phyloP scores from a whole-genome alignment of 2,113 vertebrate species.

The Chaetura pelagica region DNA sequence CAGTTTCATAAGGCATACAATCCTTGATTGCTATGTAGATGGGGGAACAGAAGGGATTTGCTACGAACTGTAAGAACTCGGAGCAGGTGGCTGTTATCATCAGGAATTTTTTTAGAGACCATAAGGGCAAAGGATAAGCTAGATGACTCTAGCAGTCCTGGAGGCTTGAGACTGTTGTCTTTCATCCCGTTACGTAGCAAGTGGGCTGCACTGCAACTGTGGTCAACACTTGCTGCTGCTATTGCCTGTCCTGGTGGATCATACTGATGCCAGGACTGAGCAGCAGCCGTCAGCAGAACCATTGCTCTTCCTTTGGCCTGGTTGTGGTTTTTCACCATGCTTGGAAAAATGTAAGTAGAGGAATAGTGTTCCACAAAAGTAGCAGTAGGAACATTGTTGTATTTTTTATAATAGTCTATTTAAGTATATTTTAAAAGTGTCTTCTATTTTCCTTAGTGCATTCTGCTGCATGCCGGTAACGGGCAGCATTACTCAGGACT shows the following conservation, averaged over 20 bases:
- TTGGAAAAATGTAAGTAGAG: not conserved
- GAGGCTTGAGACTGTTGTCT: not conserved
- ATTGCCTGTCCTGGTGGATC: not conserved
- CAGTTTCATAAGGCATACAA: not conserved
- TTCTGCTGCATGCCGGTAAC: accelerated
- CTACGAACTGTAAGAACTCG: not conserved
- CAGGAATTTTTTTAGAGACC: not conserved
- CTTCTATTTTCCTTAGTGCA: not conserved
- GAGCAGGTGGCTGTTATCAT: not conserved
- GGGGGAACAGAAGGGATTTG: not conserved
- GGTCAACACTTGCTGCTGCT: not conserved
- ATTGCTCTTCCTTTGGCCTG: not conserved
- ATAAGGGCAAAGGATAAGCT: not conserved
- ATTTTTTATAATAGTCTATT: not conserved
- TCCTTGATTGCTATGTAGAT: not conserved
- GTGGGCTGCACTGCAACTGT: accelerated
- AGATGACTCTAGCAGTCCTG: not conserved
- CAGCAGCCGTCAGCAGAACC: not conserved
- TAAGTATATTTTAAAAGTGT: not conserved
- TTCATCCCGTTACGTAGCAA: not conserved
- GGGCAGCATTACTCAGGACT: not conserved
- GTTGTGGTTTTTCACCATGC: not conserved
- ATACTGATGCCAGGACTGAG: not conserved
- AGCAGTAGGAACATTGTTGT: not conserved
- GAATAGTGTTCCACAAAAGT: not conserved